Percentiles rank a stretch among this genome's conserved stretches.
Evolutionary conservation across 2,797 vertebrate species (phyloP).

Genomic region (Dendrocincla tyrannina): DNA sequence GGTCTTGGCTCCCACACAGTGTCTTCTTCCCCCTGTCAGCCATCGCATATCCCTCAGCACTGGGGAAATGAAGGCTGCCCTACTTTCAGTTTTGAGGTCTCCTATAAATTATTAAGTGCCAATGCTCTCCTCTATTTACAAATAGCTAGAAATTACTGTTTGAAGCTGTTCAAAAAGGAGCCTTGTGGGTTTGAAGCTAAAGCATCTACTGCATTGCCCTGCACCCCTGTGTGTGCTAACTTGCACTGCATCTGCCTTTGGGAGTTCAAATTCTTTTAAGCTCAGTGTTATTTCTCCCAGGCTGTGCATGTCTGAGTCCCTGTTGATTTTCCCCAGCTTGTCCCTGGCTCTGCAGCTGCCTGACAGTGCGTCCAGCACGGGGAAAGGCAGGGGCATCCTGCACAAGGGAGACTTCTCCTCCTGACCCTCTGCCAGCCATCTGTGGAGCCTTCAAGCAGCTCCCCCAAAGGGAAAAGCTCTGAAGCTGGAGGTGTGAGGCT

Average conservation of each 20-base stretch:
- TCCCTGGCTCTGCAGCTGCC: neutral
- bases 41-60: neutral
- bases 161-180: neutral
- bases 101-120: slow-evolving; percentile 1
- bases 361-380: neutral
- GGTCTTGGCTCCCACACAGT: neutral
- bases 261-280: neutral
- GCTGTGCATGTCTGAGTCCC: neutral
- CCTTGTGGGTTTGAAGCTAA: neutral
- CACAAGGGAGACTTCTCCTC: neutral
- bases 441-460: neutral
- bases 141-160: neutral
- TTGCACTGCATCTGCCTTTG: neutral
- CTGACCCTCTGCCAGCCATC: neutral
- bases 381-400: neutral
- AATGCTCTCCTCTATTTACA: neutral
- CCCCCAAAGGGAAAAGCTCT: neutral
- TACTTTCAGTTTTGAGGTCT: slow-evolving; percentile 19
- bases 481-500: neutral
- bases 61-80: neutral
- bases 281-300: neutral
- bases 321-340: neutral
- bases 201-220: neutral
- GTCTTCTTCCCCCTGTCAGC: neutral
- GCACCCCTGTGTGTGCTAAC: neutral